Conservation (phyloP, 2,113 vertebrate genomes). For the Poicephalus gulielmi region DNA sequence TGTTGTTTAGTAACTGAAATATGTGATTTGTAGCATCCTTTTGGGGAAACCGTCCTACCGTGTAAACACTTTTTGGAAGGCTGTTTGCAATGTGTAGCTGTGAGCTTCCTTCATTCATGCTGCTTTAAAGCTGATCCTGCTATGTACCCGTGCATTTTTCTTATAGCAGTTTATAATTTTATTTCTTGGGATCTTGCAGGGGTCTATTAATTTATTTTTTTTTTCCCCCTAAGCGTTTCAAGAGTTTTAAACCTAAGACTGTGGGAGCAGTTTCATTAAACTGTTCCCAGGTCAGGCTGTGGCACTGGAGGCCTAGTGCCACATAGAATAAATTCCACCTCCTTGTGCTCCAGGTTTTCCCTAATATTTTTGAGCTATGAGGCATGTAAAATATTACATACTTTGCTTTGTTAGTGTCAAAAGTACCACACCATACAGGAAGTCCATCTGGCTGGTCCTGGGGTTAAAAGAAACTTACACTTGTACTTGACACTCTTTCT, state of each 20-base stretch:
- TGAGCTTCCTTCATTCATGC: neutral
- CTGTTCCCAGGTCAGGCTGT: neutral
- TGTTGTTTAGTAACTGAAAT: neutral
- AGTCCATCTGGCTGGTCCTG: neutral
- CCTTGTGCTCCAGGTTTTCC: neutral
- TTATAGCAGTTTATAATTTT: neutral
- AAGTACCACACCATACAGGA: neutral
- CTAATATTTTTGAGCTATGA: neutral
- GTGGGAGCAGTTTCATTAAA: neutral
- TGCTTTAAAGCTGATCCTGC: neutral
- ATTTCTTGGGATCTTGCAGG: neutral
- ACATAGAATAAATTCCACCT: neutral
- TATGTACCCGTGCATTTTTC: fast-evolving
- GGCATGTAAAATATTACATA: neutral
- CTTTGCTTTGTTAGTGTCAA: neutral
- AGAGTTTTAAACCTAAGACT: neutral
- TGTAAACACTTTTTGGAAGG: neutral
- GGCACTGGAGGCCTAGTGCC: neutral
- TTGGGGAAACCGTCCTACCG: neutral
- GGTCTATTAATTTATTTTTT: neutral
- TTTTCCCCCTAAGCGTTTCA: too few species aligned
- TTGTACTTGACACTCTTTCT: neutral
- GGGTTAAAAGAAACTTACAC: neutral
- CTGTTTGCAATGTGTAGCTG: neutral
- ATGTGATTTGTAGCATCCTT: neutral